Evolutionary conservation across 2,797 vertebrate genomes (phyloP).

Genomic region (Mycteria americana): DNA sequence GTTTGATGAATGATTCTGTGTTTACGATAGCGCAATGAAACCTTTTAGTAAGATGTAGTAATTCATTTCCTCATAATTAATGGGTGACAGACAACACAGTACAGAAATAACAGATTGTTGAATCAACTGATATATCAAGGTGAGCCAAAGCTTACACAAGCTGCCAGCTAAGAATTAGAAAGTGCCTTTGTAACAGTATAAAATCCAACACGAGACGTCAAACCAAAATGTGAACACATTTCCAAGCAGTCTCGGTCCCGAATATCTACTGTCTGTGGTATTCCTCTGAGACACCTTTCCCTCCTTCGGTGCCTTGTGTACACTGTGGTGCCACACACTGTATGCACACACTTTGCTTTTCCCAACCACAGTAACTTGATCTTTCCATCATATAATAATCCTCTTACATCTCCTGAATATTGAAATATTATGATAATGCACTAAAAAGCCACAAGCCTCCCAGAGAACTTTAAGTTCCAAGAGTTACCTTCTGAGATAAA

Average conservation of each 20-base stretch:
- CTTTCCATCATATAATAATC: background rate
- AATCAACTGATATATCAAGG: background rate
- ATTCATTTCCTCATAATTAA: constrained; percentile 11
- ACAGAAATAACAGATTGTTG: background rate
- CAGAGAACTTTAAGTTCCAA: background rate
- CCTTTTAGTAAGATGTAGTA: background rate
- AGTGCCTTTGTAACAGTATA: background rate
- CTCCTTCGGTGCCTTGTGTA: background rate
- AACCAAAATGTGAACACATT: background rate
- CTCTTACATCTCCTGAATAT: background rate
- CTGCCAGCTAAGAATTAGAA: background rate
- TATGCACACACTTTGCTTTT: background rate
- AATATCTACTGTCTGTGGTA: background rate
- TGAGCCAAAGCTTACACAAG: background rate
- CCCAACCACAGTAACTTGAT: background rate
- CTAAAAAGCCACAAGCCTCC: background rate
- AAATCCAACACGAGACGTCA: background rate
- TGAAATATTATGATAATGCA: background rate
- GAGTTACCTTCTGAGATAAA: background rate
- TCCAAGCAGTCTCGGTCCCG: background rate
- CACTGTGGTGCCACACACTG: background rate
- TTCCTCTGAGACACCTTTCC: background rate
- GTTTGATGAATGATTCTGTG: constrained; percentile 11
- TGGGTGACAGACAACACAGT: background rate
- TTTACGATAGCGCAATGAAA: background rate